These are phyloP conservation scores for Clinocottus analis DNA, from an alignment of 2,113 vertebrate genomes.

Conservation along the genomic window DNA sequence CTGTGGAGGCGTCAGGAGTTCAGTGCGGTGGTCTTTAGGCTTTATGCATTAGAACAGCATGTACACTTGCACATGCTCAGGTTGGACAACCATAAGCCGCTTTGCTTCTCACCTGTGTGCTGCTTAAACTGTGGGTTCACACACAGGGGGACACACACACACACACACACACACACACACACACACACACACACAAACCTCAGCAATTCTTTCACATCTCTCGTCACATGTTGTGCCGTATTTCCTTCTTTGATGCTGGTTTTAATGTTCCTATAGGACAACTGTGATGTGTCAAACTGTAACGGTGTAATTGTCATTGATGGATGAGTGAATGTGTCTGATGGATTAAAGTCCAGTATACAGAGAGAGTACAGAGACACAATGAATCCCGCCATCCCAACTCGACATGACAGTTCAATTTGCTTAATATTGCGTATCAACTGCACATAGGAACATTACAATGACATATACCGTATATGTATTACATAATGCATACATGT, in stretches of 20 bases:
- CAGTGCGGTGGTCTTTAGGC: slow-evolving; percentile 17
- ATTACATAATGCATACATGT: not conserved
- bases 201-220: no score
- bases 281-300: not conserved
- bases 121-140: not conserved
- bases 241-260: not conserved
- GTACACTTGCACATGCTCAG: slow-evolving; percentile 10
- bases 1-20: not conserved
- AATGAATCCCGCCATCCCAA: not conserved
- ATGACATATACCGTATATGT: not conserved
- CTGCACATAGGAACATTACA: not conserved
- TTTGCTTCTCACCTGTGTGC: slow-evolving; percentile 42
- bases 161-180: no score
- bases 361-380: not conserved
- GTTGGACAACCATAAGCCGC: slow-evolving; percentile 26
- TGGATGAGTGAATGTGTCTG: not conserved
- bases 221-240: no score
- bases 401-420: not conserved
- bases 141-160: slow-evolving; percentile 4
- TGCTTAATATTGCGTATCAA: not conserved
- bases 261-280: not conserved
- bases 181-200: no score
- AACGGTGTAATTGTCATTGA: not conserved
- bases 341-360: not conserved
- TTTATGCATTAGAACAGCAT: slow-evolving; percentile 6